Base-by-base conservation (phyloP, 2,113 vertebrate genomes). In the Clinocottus analis region DNA sequence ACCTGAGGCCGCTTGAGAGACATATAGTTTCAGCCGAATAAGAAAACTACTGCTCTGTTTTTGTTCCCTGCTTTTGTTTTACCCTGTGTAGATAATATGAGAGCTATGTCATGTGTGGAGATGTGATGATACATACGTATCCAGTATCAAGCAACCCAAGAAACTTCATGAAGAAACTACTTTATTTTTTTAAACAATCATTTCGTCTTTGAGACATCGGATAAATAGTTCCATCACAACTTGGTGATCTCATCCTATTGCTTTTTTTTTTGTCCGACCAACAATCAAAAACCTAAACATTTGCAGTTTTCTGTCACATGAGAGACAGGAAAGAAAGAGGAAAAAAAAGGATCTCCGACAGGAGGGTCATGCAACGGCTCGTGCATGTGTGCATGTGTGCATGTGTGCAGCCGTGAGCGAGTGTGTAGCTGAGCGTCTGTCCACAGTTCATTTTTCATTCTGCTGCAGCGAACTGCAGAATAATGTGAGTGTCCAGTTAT, bases 1-100 rank as follows among this genome's bases (percentile, higher is more conserved):
- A 78, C 70, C 60, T 85, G 84, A 21, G n/a, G 59, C 17, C n/a
- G 3, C 14, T 59, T 29, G 2, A 41, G 2, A 23, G 39, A 29
- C 37, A 59, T 7, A 3, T 8, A 45, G 29, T 8, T 72, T 77
- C 53, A 80, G 37, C 14, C 27, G 5, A 61, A 61, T 56, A 51
- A 58, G 21, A 51, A 49, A 62, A 27, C 7, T 47, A 29, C 7
- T 21, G 47, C 47, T 49, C 47, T 3, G 14, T 49, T 7, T n/a
- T 49, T 49, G 47, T 49, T 49, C 9, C 19, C 23, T 41, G 14
- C 9, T 25, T 47, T 10, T 25, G n/a, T 25, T n/a, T n/a, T 59
- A 31, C 27, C 7, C 8, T 33, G 25, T 17, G 69, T 23, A 2
- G 55, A 35, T n/a, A 33, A 25, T 6, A n/a, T 65, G 21, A 27